phyloP scores from a whole-genome alignment of 2,888 invertebrate species.

The Lucinisca nassula region DNA sequence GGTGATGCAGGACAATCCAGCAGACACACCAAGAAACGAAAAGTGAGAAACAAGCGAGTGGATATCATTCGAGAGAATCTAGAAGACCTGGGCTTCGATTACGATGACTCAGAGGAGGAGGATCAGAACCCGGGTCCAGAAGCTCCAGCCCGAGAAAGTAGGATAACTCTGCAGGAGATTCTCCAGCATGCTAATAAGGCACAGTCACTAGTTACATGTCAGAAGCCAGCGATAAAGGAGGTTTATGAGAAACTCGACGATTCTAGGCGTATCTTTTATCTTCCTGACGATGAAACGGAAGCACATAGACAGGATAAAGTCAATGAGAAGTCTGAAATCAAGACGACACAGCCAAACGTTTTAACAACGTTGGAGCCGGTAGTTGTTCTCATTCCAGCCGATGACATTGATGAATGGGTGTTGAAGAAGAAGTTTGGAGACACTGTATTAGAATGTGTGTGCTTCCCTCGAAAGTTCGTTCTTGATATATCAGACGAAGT shows the following conservation, averaged over 20 bases:
- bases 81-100: background rate
- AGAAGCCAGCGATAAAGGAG: background rate
- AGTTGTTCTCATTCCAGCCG: conserved; percentile 55
- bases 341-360: background rate
- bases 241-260: background rate
- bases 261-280: background rate
- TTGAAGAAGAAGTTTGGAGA: conserved; percentile 58
- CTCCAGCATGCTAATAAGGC: background rate
- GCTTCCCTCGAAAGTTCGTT: conserved; percentile 75
- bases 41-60: background rate
- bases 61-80: background rate
- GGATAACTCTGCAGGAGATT: background rate
- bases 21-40: background rate
- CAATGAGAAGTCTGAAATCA: background rate
- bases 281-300: conserved; percentile 1
- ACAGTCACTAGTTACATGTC: background rate
- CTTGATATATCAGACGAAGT: conserved; percentile 70
- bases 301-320: background rate
- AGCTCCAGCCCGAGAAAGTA: background rate
- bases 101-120: conserved; percentile 66
- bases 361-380: conserved; percentile 49
- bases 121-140: conserved; percentile 21
- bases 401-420: conserved; percentile 35
- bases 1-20: background rate
- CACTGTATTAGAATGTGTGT: conserved; percentile 63